Evolutionary conservation across 2,113 vertebrate species (phyloP).

Genomic region (Boleophthalmus pectinirostris): DNA sequence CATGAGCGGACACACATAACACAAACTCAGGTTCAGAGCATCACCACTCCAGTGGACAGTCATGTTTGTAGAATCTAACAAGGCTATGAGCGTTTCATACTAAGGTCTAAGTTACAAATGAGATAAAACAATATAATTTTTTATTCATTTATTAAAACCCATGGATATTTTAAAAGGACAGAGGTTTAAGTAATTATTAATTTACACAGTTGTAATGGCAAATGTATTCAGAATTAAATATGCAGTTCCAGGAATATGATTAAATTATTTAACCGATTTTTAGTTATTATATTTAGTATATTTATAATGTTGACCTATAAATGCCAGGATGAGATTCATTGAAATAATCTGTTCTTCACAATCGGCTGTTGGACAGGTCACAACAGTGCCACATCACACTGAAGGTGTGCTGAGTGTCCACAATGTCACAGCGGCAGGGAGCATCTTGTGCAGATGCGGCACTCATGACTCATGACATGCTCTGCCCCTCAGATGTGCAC

Average conservation of each 20-base stretch:
- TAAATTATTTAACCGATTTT: background rate
- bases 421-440: constrained; percentile 30
- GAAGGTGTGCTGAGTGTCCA: constrained; percentile 20
- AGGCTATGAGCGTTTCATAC: background rate
- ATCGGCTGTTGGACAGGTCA: constrained; percentile 75
- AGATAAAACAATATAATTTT: background rate
- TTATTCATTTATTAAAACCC: too few species aligned
- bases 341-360: constrained; percentile 61
- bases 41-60: background rate
- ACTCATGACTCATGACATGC: constrained; percentile 59
- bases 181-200: background rate
- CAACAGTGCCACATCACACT: constrained; percentile 64
- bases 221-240: background rate
- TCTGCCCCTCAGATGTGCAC: constrained; percentile 17
- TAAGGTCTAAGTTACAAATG: background rate
- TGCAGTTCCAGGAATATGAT: constrained; percentile 21
- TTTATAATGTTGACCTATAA: constrained; percentile 40
- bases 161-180: too few species aligned
- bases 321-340: constrained; percentile 59
- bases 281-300: background rate
- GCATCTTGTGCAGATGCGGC: constrained; percentile 58
- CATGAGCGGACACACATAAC: constrained; percentile 24
- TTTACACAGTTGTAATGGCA: too few species aligned
- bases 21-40: background rate
- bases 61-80: background rate